Conservation (phyloP, 2,797 vertebrate genomes). For the Buceros bicornis region DNA sequence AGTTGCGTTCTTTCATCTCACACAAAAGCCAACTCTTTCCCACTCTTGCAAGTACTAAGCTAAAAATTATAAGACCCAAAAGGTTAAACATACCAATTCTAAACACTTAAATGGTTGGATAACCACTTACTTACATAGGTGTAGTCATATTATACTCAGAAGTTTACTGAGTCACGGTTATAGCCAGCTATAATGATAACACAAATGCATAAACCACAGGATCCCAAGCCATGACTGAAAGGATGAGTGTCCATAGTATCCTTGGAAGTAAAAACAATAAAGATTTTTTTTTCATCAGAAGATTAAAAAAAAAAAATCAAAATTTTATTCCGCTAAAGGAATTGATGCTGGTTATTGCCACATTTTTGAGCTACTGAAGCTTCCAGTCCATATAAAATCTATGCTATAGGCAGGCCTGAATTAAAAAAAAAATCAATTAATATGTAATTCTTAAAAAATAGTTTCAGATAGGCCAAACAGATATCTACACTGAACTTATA, state of each 20-base stretch:
- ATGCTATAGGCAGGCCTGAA: background rate
- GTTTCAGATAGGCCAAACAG: background rate
- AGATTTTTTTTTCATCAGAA: background rate
- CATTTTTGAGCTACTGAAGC: background rate
- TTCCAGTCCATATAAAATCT: background rate
- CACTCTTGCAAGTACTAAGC: background rate
- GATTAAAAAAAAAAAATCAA: background rate
- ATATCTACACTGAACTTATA: background rate
- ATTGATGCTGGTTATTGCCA: background rate
- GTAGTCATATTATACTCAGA: background rate
- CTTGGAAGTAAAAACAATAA: background rate
- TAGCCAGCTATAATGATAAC: background rate
- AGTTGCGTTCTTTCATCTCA: background rate
- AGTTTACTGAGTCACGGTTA: background rate
- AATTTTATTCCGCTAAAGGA: background rate
- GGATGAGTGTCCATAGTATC: background rate
- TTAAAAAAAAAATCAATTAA: background rate
- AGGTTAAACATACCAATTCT: rapidly evolving
- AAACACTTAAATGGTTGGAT: background rate
- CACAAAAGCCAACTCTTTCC: rapidly evolving
- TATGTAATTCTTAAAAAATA: background rate
- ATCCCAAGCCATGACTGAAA: background rate
- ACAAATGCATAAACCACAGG: background rate
- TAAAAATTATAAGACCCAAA: background rate
- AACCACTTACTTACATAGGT: background rate